Conservation (phyloP, 1,140 invertebrate species). For the Rhyacophila brunnea region DNA sequence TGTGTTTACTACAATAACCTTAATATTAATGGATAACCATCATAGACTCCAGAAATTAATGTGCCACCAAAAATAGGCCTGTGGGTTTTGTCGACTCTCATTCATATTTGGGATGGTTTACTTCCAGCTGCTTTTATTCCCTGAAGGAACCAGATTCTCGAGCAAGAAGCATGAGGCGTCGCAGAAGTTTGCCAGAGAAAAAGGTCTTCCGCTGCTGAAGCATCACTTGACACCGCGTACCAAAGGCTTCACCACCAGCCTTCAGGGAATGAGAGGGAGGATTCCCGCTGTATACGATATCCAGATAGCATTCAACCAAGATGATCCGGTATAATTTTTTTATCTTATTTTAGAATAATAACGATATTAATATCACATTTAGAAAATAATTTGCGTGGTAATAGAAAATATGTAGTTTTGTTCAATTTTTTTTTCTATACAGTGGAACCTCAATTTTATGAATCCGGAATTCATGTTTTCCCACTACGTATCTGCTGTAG, state of each 20-base stretch:
- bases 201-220: constrained; percentile 81
- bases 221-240: constrained; percentile 92
- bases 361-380: background rate
- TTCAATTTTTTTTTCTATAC: background rate
- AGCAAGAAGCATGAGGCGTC: constrained; percentile 83
- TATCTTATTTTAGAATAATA: constrained; percentile 11
- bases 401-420: background rate
- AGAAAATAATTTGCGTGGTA: background rate
- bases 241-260: constrained; percentile 82
- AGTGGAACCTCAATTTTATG: no score
- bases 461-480: no score
- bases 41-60: no score
- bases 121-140: constrained; percentile 82
- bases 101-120: no score
- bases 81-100: no score
- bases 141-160: constrained; percentile 93
- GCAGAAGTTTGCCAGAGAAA: constrained; percentile 82
- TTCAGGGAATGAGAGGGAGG: constrained; percentile 70
- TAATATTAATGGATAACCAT: no score
- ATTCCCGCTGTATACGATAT: constrained; percentile 85
- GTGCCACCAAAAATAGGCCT: no score
- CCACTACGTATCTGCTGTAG: no score
- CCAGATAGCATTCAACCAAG: constrained; percentile 73
- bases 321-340: constrained; percentile 51
- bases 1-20: no score